Base-by-base conservation (phyloP, 2,113 vertebrate genomes). In the Limnothrissa miodon region DNA sequence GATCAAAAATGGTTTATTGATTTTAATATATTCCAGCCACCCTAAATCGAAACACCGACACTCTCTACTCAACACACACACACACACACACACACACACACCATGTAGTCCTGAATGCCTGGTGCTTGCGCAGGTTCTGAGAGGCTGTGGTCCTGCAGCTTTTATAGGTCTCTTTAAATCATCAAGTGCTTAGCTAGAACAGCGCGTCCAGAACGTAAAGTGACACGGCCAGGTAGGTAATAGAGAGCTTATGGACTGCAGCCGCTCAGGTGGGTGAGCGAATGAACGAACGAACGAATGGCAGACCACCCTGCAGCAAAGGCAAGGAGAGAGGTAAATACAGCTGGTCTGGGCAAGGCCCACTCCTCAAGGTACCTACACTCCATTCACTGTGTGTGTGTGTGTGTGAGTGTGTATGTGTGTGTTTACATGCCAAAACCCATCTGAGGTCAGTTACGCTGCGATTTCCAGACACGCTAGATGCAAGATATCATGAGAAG, bases 151-250 rank as follows among this genome's bases (percentile, higher is more conserved):
- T 86, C 87, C 53, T 45, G 48, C 78, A 87, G 81, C 79, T 90
- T 94, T 94, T 93, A 93, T 90, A 45, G 90, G 83, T 87, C 87
- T 93, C 89, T 91, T 93, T 93, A 93, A 93, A 94, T 93, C 93
- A 93, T 91, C 91, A 93, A 89, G 90, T 91, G 91, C 90, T 94
- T 92, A 92, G 89, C 87, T 89, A 86, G 91, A 91, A 90, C 83
- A 81, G 87, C 88, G 85, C 86, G 86, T 92, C 90, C 90, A 92
- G 89, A 92, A 90, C 87, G 89, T 91, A 66, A 91, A 92, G 88
- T 87, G 91, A 90, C 91, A 88, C 89, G 90, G 90, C 87, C 89
- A 93, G 91, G 92, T 92, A 93, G 44, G 87, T 89, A 91, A 94
- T 89, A 87, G 87, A 87, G 82, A 82, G 33, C 87, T 89, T 80